Conservation (phyloP, 2,113 vertebrate species). For the Muscicapa adusta region DNA sequence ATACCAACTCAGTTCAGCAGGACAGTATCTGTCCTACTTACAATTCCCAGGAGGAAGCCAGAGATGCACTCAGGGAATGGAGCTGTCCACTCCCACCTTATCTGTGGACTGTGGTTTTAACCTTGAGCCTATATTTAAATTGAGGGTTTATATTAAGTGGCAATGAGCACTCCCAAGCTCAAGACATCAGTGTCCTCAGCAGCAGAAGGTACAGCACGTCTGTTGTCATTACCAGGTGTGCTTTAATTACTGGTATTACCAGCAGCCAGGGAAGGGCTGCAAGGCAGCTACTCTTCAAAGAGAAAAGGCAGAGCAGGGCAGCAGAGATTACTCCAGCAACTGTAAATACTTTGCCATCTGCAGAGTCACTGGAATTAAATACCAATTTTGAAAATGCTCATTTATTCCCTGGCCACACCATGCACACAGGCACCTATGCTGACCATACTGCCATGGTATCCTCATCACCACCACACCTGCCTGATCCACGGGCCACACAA, state of each 20-base stretch:
- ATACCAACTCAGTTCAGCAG: not conserved
- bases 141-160: not conserved
- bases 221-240: slow-evolving; percentile 33
- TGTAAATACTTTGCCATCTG: not conserved
- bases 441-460: not conserved
- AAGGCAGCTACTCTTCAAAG: slow-evolving; percentile 27
- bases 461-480: not conserved
- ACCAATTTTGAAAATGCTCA: not conserved
- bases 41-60: not conserved
- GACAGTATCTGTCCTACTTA: not conserved
- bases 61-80: not conserved
- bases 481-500: not conserved
- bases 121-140: slow-evolving; percentile 24
- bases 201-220: not conserved
- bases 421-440: not conserved
- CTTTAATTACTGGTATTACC: slow-evolving; percentile 47
- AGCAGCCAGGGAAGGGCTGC: not conserved
- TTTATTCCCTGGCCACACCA: not conserved
- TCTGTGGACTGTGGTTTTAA: not conserved
- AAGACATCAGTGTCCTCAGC: not conserved
- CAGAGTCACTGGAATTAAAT: slow-evolving; percentile 2
- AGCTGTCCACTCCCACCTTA: not conserved
- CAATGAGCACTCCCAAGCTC: not conserved
- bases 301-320: not conserved
- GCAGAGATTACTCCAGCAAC: not conserved